These are phyloP conservation scores for Antennarius maculatus DNA, from an alignment of 2,797 vertebrate genomes.

Conservation along the genomic window DNA sequence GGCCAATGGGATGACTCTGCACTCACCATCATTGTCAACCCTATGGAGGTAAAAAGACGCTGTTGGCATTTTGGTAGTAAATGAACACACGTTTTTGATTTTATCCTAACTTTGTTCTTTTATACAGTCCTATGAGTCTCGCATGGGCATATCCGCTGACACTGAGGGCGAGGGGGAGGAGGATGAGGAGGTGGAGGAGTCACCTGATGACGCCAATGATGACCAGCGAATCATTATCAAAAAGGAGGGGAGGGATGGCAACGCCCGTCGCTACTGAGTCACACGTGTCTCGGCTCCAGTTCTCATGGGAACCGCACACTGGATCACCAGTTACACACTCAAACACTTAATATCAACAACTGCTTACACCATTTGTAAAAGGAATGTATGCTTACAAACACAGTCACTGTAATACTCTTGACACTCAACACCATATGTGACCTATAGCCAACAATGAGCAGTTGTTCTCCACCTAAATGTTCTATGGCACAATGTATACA, in stretches of 20 bases:
- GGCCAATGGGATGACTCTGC: conserved; percentile 97
- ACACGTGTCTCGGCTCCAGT: conserved; percentile 62
- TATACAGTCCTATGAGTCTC: conserved; percentile 82
- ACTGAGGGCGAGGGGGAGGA: conserved; percentile 80
- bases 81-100: background rate
- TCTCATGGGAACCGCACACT: conserved; percentile 72
- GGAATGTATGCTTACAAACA: conserved; percentile 85
- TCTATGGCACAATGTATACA: conserved; percentile 84
- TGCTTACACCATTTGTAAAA: conserved; percentile 82
- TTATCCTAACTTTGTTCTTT: conserved; percentile 1
- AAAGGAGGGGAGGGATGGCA: conserved; percentile 81
- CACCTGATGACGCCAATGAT: conserved; percentile 83
- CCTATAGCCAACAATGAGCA: conserved; percentile 71
- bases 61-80: background rate
- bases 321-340: conserved; percentile 70
- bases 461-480: conserved; percentile 77
- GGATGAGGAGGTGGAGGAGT: conserved; percentile 88
- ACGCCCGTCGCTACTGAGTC: conserved; percentile 87
- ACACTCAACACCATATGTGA: conserved; percentile 74
- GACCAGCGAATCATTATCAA: conserved; percentile 90
- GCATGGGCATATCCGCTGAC: conserved; percentile 80
- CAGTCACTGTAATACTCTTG: conserved; percentile 71
- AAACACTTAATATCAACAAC: conserved; percentile 77
- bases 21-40: conserved; percentile 98
- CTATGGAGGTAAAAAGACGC: conserved; percentile 89